Base-by-base conservation (phyloP, 30 jellyfish, hydroid and myxozoan species). In the Aurelia aurita complex sp. Pacific region DNA sequence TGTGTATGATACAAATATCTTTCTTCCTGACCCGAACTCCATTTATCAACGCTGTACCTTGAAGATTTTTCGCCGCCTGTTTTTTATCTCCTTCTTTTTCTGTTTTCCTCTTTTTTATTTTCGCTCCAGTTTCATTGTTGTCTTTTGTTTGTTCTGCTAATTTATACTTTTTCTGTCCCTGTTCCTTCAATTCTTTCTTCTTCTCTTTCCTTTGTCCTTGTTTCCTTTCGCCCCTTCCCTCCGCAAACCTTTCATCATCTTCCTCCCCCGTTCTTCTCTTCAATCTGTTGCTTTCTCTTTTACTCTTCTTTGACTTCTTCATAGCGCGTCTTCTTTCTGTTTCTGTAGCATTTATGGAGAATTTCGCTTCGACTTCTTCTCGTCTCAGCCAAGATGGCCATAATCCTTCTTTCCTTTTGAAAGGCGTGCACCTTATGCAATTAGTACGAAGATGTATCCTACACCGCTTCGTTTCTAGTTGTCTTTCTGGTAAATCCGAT, bases 341-440 rank as follows among this genome's bases (percentile, higher is more conserved):
- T 17, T 50, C 76, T 23, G 14, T 1, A n/a, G 18, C 43, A 43
- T 46, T 14, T 14, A 46, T 46, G 57, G 3, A 13, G 53, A 36
- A 53, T 7, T 69, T 18, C 10, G 5, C 75, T 54, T 69, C 90
- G 6, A 70, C 77, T 55, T 53, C 83, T 5, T 67, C 77, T 36
- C 77, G 59, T 61, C 59, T 29, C 52, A 67, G 50, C 83, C 82
- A 81, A 11, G 90, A 81, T 35, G 90, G 90, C 90, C 90, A 81
- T 4, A 33, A 6, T 5, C 83, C 90, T 10, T 81, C 46, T 42
- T 69, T 54, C 10, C 9, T 64, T 57, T 46, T 81, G 63, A 81
- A 81, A 9, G 90, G 90, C 42, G 54, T 10, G 64, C 90, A 81
- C 51, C 34, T 32, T 5, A 65, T 40, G 29, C 90, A 81, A 4